Evolutionary conservation across 2,888 invertebrate genomes (phyloP).

Genomic region (Ophion ventricosus): DNA sequence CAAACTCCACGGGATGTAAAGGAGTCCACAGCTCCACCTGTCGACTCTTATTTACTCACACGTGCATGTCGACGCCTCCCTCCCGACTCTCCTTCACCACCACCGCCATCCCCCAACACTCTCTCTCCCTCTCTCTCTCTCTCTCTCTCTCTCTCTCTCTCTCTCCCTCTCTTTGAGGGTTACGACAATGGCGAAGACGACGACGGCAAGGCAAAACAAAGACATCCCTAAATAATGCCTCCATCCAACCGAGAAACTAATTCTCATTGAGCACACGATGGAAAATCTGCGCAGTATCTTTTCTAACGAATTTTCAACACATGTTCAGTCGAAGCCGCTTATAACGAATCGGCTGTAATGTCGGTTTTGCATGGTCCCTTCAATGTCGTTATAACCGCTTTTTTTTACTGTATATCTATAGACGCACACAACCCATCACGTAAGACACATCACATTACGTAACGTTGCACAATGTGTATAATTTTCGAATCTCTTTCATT

Average conservation of each 20-base stretch:
- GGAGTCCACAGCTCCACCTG: constrained; percentile 72
- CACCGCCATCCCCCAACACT: not conserved
- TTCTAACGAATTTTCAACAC: too few species aligned
- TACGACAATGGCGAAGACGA: not conserved
- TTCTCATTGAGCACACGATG: too few species aligned
- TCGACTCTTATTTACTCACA: constrained; percentile 71
- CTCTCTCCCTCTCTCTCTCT: not conserved
- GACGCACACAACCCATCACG: too few species aligned
- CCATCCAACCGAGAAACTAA: not conserved
- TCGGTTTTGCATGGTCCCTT: too few species aligned
- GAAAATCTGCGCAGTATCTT: too few species aligned
- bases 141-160: not conserved
- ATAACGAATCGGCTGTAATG: too few species aligned
- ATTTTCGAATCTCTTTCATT: too few species aligned
- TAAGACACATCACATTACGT: too few species aligned
- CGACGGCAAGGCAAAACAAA: not conserved
- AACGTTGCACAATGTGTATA: too few species aligned
- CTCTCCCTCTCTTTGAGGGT: not conserved
- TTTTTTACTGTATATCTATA: too few species aligned
- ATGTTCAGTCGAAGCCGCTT: too few species aligned
- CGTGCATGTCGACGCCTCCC: constrained; percentile 4
- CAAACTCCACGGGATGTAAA: constrained; percentile 69
- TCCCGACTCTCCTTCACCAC: not conserved
- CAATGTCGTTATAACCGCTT: too few species aligned
- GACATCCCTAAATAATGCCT: not conserved